Conservation (phyloP, 2,797 vertebrate genomes). For the Syngnathus acus region DNA sequence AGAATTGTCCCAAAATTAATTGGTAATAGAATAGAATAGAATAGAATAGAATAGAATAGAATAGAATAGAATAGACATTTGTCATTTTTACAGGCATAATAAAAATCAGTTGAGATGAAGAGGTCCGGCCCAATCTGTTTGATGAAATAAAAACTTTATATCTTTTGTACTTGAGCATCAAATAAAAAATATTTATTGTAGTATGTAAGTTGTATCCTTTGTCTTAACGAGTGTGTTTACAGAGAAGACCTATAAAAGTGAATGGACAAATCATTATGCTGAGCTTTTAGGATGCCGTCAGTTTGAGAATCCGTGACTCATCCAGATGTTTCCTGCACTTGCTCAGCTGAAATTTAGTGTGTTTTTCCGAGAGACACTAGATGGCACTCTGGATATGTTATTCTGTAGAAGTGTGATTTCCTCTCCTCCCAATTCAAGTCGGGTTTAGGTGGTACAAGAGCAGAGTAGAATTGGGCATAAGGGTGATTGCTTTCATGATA, state of each 20-base stretch:
- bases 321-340: background rate
- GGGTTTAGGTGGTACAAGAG: background rate
- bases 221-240: background rate
- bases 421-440: background rate
- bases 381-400: conserved; percentile 72
- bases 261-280: background rate
- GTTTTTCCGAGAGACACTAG: conserved; percentile 60
- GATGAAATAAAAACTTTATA: no score
- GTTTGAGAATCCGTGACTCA: background rate
- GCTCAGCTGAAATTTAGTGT: background rate
- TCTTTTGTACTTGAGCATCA: no score
- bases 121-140: no score
- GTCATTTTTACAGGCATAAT: no score
- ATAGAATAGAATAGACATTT: no score
- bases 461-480: background rate
- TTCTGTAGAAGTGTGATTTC: conserved; percentile 17
- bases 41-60: no score
- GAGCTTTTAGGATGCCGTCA: background rate
- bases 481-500: background rate
- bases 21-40: background rate
- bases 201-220: background rate
- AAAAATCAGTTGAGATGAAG: no score
- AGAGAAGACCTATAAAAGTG: background rate
- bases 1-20: background rate
- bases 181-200: background rate